A percentile compares a stretch with the other conserved stretches of the same genome.
Evolutionary conservation across 1,140 invertebrate genomes (phyloP).

Genomic region (Aphaenogaster ashmeadi): DNA sequence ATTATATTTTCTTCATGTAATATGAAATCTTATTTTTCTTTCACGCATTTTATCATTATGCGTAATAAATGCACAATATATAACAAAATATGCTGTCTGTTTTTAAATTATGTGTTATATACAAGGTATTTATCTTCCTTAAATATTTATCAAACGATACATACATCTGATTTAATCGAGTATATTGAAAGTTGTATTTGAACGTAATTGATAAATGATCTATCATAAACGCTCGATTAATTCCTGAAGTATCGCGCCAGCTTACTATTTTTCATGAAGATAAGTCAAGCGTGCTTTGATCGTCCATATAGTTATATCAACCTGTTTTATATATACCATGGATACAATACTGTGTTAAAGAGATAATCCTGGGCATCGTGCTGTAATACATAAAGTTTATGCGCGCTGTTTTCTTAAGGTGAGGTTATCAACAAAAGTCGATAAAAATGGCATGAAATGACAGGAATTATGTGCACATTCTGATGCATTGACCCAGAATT

Average conservation of each 20-base stretch:
- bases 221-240: constrained; percentile 35
- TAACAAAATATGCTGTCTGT: not conserved
- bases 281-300: constrained; percentile 5
- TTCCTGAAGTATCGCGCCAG: constrained; percentile 17
- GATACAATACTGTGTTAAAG: constrained; percentile 11
- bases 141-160: not conserved
- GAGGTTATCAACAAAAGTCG: not conserved
- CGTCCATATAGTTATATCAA: not conserved
- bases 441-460: constrained; percentile 18
- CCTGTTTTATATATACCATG: not conserved
- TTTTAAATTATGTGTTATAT: not conserved
- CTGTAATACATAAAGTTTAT: constrained; percentile 8
- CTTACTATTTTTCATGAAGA: constrained; percentile 38
- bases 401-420: not conserved
- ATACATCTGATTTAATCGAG: not conserved
- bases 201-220: constrained; percentile 44
- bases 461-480: constrained; percentile 24
- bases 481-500: constrained; percentile 31
- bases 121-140: constrained; percentile 4
- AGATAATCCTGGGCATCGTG: constrained; percentile 3
- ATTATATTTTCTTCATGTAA: not conserved
- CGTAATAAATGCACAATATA: not conserved
- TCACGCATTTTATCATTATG: not conserved
- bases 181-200: not conserved
- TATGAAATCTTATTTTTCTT: not conserved